Evolutionary conservation across 2,113 vertebrate genomes (phyloP).

Genomic region (Ceyx cyanopectus): DNA sequence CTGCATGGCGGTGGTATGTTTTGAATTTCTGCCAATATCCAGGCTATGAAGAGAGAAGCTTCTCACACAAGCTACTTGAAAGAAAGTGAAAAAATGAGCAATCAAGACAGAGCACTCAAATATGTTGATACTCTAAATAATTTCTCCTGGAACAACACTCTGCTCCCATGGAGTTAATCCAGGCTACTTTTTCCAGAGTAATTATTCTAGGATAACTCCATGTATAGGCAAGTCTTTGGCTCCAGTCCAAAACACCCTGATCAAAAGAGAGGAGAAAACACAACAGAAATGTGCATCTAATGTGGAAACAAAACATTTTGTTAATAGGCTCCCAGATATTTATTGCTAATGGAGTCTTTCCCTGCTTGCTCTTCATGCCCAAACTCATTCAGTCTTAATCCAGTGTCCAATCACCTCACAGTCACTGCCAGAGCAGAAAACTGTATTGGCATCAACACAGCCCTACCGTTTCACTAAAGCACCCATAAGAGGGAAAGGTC

Average conservation of each 20-base stretch:
- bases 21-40: neutral
- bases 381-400: constrained; percentile 21
- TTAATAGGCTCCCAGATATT: neutral
- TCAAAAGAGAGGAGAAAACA: neutral
- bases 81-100: constrained; percentile 1
- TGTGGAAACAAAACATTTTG: constrained; percentile 22
- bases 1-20: neutral
- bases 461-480: neutral
- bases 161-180: constrained; percentile 28
- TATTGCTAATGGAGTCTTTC: neutral
- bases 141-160: constrained; percentile 8
- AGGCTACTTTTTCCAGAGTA: constrained; percentile 22
- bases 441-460: neutral
- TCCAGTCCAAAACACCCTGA: neutral
- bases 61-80: neutral
- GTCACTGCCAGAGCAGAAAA: constrained; percentile 5
- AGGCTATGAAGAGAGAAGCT: neutral
- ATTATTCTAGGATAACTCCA: constrained; percentile 10
- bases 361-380: neutral
- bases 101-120: neutral
- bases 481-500: neutral
- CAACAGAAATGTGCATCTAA: neutral
- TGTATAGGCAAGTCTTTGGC: constrained; percentile 34
- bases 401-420: neutral
- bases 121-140: neutral